phyloP scores from a whole-genome alignment of 2,888 invertebrate genomes.

The Standfussiana lucernea region DNA sequence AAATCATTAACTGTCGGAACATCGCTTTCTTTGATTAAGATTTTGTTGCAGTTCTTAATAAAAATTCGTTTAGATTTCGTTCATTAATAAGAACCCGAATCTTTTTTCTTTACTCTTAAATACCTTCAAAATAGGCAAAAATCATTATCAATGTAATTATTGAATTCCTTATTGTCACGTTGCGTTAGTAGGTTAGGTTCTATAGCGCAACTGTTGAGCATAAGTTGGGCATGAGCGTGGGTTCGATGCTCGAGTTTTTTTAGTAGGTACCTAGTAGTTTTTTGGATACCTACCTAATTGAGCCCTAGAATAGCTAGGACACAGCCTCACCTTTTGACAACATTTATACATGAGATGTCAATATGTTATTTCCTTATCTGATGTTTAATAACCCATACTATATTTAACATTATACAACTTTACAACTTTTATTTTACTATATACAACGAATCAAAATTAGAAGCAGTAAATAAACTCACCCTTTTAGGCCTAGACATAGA shows the following conservation, averaged over 20 bases:
- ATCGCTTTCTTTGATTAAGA: constrained; percentile 18
- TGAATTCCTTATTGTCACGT: background rate
- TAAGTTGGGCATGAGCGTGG: background rate
- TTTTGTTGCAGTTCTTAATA: constrained; percentile 11
- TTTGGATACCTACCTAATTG: background rate
- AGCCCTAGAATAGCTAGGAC: background rate
- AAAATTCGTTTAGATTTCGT: background rate
- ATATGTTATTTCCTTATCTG: background rate
- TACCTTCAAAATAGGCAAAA: background rate
- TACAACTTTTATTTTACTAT: no score
- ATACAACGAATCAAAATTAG: no score
- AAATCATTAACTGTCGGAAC: constrained; percentile 10
- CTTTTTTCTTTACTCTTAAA: background rate
- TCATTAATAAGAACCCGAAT: background rate
- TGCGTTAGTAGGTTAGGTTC: background rate
- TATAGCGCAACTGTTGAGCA: background rate
- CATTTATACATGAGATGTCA: background rate
- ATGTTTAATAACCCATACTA: background rate
- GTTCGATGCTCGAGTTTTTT: background rate
- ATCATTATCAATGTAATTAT: background rate
- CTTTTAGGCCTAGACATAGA: no score
- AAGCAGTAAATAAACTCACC: no score
- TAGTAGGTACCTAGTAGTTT: no score
- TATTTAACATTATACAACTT: no score
- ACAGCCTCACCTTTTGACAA: background rate